Base-by-base conservation (phyloP, 2,113 vertebrate species). In the Pteronura brasiliensis region DNA sequence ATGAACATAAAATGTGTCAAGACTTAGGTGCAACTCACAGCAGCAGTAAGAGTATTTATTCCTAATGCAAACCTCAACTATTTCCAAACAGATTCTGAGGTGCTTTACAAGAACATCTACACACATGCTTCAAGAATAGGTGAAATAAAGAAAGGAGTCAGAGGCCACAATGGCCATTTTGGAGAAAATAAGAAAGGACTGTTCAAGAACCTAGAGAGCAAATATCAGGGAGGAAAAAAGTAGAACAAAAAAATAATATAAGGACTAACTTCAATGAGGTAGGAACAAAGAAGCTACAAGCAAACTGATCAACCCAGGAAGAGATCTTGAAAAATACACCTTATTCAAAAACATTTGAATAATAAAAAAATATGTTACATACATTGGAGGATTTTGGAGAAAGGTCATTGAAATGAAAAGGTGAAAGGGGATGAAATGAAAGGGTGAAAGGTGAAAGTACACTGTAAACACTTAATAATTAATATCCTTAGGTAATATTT, bases 331-430 rank as follows among this genome's bases (percentile, higher is more conserved):
- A 88, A 93, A 91, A 52, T 1, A 96, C 1, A 82, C 1, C 44
- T 72, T 87, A 83, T 79, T 95, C 36, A 63, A 79, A 94, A 88
- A 92, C 61, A 92, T 49, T 82, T 90, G 23, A 93, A 25, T 55
- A 90, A 80, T 57, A 90, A 92, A 81, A 86, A 86, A 76, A 72
- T 15, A 0, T 84, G 17, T 67, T 88, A 72, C 52, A 94, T 6
- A 80, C n/a, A 29, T 11, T 3, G 76, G 29, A 84, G 89, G 67
- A 96, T 59, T 92, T 20, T 76, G 47, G 27, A 90, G 74, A 72
- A 83, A 85, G 29, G 86, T 0, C 29, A 0, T 21, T 90, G 42
- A 96, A 95, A 88, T 36, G 21, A 36, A 15, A 42, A 90, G 39
- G 27, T 76, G 2, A 90, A 93, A n/a, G 11, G 2, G 12, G 31